Evolutionary conservation across 2,113 vertebrate species (phyloP), one percentile per base, ranked within the genome.

Genomic region (Serilophus lunatus): DNA sequence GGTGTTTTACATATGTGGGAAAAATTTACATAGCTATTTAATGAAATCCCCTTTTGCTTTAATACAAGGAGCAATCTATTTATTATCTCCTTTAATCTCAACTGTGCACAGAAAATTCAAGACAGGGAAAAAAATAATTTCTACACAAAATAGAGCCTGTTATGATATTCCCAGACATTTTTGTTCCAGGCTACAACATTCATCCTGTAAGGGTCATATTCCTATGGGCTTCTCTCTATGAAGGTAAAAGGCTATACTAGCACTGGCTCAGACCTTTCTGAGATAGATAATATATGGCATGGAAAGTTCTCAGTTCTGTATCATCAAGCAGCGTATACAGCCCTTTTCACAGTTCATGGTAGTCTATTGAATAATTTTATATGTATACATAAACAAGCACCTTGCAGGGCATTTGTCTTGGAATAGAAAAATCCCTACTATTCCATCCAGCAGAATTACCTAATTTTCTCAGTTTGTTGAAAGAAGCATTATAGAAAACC

Each of bases 261-360:
- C 22, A 38, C 23, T 65, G 33, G 57, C 14, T 68, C 29, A 57
- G 18, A 68, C 12, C 3, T 72, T 69, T 47, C 53, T 38, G 13
- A 24, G 19, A 3, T 36, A 57, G 12, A 18, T 0, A 59, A 3
- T 3, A 1, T 17, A 3, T 53, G 25, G 1, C 18, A 93, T 50
- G 36, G 14, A 74, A 57, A 17, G 13, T 36, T 82, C 7, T 65
- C 33, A 14, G 13, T 36, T 72, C n/a, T 45, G 4, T 36, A 31
- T 57, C n/a, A 44, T 60, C 40, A 40, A 4, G 31, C 24, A 25
- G 17, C 0, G 0, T 35, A 50, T 12, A 28, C 4, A 71, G 31
- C 4, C 71, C 16, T 65, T 66, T 22, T 45, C 5, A 49, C 22
- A 75, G 42, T 25, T 87, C 61, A 59, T 16, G 9, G 15, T 23